Conservation (phyloP, 2,888 invertebrate genomes). For the Synanthedon vespiformis region DNA sequence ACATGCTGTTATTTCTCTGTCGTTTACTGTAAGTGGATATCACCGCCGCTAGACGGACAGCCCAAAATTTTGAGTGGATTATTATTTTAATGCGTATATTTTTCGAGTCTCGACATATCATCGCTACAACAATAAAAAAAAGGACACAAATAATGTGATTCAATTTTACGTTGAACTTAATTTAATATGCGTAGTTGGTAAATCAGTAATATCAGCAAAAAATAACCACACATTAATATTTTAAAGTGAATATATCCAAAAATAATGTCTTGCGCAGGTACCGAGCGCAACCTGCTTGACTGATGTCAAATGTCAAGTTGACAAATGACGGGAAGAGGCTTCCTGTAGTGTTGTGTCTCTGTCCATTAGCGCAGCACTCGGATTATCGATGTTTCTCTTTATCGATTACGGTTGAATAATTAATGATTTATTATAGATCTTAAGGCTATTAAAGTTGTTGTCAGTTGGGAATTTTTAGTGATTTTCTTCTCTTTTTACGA, state of each 20-base stretch:
- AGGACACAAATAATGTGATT: no score
- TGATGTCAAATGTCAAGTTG: constrained; percentile 65
- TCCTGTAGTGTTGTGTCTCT: constrained; percentile 50
- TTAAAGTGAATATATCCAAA: constrained; percentile 4
- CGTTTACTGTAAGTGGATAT: no score
- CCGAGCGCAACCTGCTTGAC: constrained; percentile 38
- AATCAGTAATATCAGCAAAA: constrained; percentile 1
- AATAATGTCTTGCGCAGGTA: constrained; percentile 26
- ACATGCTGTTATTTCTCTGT: no score
- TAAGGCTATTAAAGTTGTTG: background rate
- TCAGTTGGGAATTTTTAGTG: background rate
- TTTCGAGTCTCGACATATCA: no score
- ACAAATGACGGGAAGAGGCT: constrained; percentile 57
- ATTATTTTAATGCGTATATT: no score
- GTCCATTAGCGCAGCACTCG: constrained; percentile 35
- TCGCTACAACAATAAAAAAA: no score
- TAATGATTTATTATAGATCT: constrained; percentile 28
- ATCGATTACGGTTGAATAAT: constrained; percentile 34
- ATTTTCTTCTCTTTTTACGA: background rate
- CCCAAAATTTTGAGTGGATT: no score
- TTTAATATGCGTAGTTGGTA: background rate
- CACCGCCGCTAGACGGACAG: no score
- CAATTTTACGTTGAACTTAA: background rate
- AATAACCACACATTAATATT: background rate
- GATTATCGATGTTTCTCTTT: constrained; percentile 34